phyloP scores from a whole-genome alignment of 2,888 invertebrate genomes.

The Pogonocherus hispidulus region DNA sequence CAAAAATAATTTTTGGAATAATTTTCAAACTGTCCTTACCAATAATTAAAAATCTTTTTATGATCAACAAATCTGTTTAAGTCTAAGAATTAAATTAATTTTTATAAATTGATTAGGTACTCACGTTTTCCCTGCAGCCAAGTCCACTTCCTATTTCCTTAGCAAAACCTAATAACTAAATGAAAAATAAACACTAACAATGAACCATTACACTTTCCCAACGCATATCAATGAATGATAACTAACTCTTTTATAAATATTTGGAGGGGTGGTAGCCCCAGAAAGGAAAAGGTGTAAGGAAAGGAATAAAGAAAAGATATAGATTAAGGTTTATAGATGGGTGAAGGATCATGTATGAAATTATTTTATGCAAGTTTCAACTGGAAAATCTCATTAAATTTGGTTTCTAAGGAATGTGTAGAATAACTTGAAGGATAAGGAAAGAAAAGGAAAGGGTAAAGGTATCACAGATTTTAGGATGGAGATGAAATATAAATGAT shows the following conservation, averaged over 20 bases:
- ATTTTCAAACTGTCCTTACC: too few species aligned
- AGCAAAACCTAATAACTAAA: not conserved
- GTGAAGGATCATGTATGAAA: too few species aligned
- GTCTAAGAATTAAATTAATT: too few species aligned
- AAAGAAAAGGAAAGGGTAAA: conserved; percentile 37
- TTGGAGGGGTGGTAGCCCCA: conserved; percentile 41
- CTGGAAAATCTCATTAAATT: not conserved
- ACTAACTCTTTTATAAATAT: conserved; percentile 38
- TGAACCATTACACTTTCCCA: not conserved
- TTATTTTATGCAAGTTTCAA: too few species aligned
- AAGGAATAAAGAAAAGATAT: not conserved
- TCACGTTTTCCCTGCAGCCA: not conserved
- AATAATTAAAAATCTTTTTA: too few species aligned
- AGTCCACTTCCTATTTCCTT: not conserved
- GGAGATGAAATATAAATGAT: conserved; percentile 53
- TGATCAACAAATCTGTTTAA: too few species aligned
- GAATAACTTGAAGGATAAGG: conserved; percentile 18
- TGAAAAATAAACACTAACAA: too few species aligned
- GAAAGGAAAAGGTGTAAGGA: conserved; percentile 32
- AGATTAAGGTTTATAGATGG: not conserved
- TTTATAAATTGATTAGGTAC: not conserved
- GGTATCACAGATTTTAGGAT: conserved; percentile 63
- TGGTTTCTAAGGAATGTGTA: conserved; percentile 13
- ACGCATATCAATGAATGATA: not conserved
- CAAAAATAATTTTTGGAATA: too few species aligned